Evolutionary conservation across 1,140 invertebrate species (phyloP), one percentile per base, ranked within the genome.

Genomic region (Ephestia elutella): DNA sequence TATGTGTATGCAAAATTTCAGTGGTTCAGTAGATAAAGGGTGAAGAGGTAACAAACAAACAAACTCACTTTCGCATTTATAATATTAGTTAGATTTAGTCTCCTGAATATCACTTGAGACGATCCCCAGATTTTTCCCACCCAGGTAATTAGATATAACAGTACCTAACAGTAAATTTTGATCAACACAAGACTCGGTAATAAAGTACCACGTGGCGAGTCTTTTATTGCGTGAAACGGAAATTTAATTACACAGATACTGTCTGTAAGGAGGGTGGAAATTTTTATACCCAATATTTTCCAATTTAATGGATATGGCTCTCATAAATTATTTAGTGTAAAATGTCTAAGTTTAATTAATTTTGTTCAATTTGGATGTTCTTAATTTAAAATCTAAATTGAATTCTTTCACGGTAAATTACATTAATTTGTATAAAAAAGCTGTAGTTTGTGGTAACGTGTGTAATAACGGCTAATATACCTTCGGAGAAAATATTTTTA

Each of bases 201-300:
- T 75, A 67, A 71, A 73, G 64, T 62, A 61, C 60, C 73, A 70
- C 67, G 68, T 76, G 73, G 66, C 67, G 65, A 53, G 62, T 56
- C 17, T 56, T 73, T 73, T 71, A 73, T 70, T 68, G 59, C 67
- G 50, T 60, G 50, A 62, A 65, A 63, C 57, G 63, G 57, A 71
- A 72, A 69, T 68, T 65, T 71, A 70, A 75, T 75, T 74, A 44
- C 38, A 44, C 2, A 65, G 56, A 65, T 57, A 63, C 60, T 65
- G 62, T 21, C 62, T 60, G 32, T 65, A 10, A 25, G 50, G 30
- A 49, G 32, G 63, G 65, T 56, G 63, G 35, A 51, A 38, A 60
- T 62, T 66, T 68, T 66, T 66, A 63, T 62, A 48, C 30, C 49
- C 56, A 60, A 66, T 71, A 68, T 66, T 68, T 71, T 66, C 57